phyloP scores from a whole-genome alignment of 2,797 vertebrate genomes.

The Merluccius polli region DNA sequence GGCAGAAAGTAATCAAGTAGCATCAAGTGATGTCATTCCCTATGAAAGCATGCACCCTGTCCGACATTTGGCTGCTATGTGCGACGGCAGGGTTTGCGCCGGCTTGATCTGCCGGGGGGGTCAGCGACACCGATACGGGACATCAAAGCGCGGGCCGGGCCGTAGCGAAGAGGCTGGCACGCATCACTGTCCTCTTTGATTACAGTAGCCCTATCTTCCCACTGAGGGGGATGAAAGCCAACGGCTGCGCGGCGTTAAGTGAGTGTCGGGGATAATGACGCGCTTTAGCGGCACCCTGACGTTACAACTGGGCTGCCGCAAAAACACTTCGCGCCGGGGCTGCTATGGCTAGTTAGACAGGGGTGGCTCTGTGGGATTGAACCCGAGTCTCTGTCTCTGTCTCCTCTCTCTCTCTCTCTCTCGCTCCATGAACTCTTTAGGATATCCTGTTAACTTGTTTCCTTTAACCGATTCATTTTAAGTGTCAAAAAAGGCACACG shows the following conservation, averaged over 20 bases:
- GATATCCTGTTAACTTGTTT: background rate
- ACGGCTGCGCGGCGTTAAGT: slow-evolving; percentile 56
- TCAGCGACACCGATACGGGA: slow-evolving; percentile 61
- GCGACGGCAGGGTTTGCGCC: slow-evolving; percentile 52
- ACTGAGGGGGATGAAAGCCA: slow-evolving; percentile 55
- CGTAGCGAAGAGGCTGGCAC: slow-evolving; percentile 61
- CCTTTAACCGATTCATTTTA: no score
- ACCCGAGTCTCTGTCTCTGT: no score
- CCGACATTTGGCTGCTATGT: slow-evolving; percentile 66
- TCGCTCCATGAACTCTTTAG: background rate
- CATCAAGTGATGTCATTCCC: slow-evolving; percentile 66
- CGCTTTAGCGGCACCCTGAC: slow-evolving; percentile 42
- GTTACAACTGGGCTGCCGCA: slow-evolving; percentile 10
- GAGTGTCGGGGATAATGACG: slow-evolving; percentile 60
- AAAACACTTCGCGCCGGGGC: no score
- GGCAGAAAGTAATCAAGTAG: slow-evolving; percentile 74
- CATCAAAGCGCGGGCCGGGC: slow-evolving; percentile 67
- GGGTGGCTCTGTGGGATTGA: no score
- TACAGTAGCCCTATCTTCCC: slow-evolving; percentile 61
- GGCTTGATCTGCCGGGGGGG: slow-evolving; percentile 48
- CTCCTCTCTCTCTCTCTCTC: no score
- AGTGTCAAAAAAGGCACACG: no score
- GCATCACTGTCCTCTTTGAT: slow-evolving; percentile 66
- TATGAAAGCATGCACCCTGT: slow-evolving; percentile 68
- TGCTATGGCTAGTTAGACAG: no score